phyloP scores from a whole-genome alignment of 2,797 vertebrate genomes.

The Phalanger gymnotis region DNA sequence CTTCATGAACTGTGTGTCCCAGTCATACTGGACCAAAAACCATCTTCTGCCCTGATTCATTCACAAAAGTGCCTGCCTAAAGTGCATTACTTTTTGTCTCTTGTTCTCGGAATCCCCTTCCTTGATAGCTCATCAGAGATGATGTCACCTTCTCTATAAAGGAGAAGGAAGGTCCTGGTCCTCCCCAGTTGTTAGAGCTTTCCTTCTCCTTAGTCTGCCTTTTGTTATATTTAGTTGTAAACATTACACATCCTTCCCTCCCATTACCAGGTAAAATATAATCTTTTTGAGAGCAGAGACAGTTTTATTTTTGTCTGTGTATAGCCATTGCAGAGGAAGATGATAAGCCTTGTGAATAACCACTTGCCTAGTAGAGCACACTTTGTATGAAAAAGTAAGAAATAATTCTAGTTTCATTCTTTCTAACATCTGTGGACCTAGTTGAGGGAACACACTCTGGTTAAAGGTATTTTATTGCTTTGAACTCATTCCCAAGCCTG shows the following conservation, averaged over 20 bases:
- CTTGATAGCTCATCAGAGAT: background rate
- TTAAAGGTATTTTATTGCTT: background rate
- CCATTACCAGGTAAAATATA: background rate
- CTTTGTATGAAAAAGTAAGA: background rate
- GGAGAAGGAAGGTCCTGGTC: background rate
- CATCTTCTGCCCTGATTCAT: background rate
- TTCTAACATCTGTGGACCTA: background rate
- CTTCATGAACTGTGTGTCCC: background rate
- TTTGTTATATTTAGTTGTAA: background rate
- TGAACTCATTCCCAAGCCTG: background rate
- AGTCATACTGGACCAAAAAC: background rate
- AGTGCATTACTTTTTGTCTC: background rate
- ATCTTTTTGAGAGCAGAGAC: background rate
- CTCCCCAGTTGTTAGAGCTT: background rate
- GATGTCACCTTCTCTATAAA: background rate
- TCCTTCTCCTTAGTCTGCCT: background rate
- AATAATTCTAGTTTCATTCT: background rate
- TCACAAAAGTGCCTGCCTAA: background rate
- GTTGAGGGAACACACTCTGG: background rate
- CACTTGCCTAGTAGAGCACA: background rate
- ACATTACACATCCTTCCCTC: background rate
- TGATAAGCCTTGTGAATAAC: background rate
- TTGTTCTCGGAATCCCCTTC: background rate
- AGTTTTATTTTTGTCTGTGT: background rate
- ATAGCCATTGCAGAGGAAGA: background rate